Conservation (phyloP, 1,140 invertebrate genomes). For the Heliconius congener region DNA sequence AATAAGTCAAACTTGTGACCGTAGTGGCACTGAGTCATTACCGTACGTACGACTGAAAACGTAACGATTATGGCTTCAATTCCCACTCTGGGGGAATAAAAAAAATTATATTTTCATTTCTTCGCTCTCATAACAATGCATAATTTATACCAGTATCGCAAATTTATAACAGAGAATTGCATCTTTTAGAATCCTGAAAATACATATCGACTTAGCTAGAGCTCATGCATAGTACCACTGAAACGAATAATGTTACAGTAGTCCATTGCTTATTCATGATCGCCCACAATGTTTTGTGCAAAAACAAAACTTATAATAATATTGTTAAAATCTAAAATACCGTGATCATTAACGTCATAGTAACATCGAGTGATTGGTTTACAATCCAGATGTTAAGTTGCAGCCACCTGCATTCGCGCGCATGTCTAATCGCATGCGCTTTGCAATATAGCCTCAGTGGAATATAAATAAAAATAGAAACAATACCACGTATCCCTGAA, state of each 20-base stretch:
- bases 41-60: too few species aligned
- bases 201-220: background rate
- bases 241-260: constrained; percentile 12
- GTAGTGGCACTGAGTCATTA: too few species aligned
- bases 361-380: constrained; percentile 5
- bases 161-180: background rate
- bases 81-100: too few species aligned
- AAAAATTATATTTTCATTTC: too few species aligned
- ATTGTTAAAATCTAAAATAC: background rate
- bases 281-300: background rate
- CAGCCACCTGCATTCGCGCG: constrained; percentile 33
- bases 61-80: too few species aligned
- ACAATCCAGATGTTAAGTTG: constrained; percentile 17
- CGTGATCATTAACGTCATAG: background rate
- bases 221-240: constrained; percentile 10
- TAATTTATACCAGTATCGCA: background rate
- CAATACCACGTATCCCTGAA: constrained; percentile 7
- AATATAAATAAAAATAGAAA: constrained; percentile 23
- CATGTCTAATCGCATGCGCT: constrained; percentile 40
- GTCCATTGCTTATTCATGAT: constrained; percentile 4
- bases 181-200: background rate
- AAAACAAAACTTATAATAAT: background rate
- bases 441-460: constrained; percentile 18
- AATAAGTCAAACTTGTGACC: too few species aligned
- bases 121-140: too few species aligned